Conservation (phyloP, 1,140 invertebrate species). For the Drosophila simulans region DNA sequence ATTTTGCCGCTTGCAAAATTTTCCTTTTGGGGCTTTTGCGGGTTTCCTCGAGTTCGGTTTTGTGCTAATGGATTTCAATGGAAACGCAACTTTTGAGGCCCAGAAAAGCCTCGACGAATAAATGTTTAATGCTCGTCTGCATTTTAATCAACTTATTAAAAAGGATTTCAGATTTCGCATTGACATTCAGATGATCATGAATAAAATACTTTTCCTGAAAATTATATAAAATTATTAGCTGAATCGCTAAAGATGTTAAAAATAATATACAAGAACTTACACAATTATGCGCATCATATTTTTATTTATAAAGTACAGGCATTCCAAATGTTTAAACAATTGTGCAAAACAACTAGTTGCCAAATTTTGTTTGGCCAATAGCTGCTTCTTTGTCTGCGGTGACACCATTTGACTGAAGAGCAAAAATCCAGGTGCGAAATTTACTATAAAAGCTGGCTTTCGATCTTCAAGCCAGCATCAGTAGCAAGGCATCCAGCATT, state of each 20-base stretch:
- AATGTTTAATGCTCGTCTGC: conserved; percentile 30
- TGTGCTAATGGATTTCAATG: conserved; percentile 44
- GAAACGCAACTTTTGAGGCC: conserved; percentile 5
- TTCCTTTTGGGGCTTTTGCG: conserved; percentile 27
- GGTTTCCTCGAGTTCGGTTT: conserved; percentile 23
- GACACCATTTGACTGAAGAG: not conserved
- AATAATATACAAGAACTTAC: too few species aligned
- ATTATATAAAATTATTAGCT: not conserved
- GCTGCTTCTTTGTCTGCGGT: not conserved
- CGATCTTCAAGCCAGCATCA: not conserved
- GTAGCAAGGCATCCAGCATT: not conserved
- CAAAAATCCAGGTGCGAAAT: not conserved
- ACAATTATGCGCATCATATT: too few species aligned
- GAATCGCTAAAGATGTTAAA: not conserved
- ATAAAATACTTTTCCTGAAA: not conserved
- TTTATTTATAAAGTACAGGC: not conserved
- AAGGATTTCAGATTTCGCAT: conserved; percentile 2
- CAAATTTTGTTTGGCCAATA: conserved; percentile 11
- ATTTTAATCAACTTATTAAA: conserved; percentile 20
- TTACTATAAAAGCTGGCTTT: not conserved
- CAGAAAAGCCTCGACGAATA: conserved; percentile 15
- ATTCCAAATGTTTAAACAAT: conserved; percentile 2
- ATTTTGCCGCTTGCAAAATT: conserved; percentile 13
- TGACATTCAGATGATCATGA: not conserved
- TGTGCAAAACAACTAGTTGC: conserved; percentile 2